A percentile compares a stretch with the other conserved stretches of the same genome.
Evolutionary conservation across 1,140 invertebrate genomes (phyloP).

Genomic region (Zaprionus ghesquierei): DNA sequence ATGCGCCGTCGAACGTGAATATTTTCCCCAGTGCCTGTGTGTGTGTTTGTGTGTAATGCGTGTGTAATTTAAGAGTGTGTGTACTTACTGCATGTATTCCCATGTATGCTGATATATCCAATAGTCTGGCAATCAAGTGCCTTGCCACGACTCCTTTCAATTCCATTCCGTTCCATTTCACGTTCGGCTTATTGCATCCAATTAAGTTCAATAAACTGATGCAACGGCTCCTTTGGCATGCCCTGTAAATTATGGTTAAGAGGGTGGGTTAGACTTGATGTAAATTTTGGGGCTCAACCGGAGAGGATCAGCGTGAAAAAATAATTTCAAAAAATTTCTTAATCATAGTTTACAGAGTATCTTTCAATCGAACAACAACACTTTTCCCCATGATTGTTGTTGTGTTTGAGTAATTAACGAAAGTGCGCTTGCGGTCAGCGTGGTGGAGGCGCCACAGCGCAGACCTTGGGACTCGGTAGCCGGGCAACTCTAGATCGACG

Average conservation of each 20-base stretch:
- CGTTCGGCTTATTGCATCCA: constrained; percentile 72
- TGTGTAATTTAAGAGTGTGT: background rate
- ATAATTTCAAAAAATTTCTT: too few relatives aligned
- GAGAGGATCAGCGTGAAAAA: too few relatives aligned
- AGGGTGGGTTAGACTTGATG: background rate
- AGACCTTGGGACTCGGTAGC: background rate
- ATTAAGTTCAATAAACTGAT: constrained; percentile 76
- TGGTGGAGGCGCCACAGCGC: background rate
- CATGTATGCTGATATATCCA: constrained; percentile 7
- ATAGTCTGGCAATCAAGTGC: constrained; percentile 31
- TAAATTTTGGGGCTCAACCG: too few relatives aligned
- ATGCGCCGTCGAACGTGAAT: constrained; percentile 37
- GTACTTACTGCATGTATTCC: background rate
- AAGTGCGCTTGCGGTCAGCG: constrained; percentile 59
- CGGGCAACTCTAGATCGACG: background rate
- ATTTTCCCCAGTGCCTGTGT: background rate
- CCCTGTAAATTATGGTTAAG: background rate
- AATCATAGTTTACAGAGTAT: background rate
- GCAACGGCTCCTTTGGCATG: constrained; percentile 26
- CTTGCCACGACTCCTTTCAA: constrained; percentile 12
- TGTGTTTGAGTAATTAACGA: constrained; percentile 74
- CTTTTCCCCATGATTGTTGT: constrained; percentile 4
- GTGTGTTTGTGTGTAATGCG: background rate
- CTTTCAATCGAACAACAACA: background rate
- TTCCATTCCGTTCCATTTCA: constrained; percentile 24